phyloP scores from a whole-genome alignment of 2,113 vertebrate genomes.

The Zosterops lateralis region DNA sequence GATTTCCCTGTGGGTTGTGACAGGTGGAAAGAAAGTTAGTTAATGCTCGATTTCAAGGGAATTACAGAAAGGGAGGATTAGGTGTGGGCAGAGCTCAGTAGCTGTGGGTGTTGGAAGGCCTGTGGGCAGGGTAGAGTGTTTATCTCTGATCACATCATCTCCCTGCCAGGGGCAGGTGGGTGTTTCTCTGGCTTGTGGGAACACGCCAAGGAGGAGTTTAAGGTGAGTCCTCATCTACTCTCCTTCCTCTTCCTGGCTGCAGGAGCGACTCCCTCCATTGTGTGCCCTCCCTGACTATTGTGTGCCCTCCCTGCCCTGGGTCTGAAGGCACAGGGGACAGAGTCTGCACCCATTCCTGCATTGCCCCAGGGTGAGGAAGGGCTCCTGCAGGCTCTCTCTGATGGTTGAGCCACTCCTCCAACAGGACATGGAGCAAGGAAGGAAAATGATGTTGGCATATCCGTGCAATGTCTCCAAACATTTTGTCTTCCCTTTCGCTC shows the following conservation, averaged over 20 bases:
- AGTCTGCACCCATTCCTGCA: fast-evolving
- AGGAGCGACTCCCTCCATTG: background rate
- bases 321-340: fast-evolving
- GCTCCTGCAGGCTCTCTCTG: background rate
- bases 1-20: constrained; percentile 43
- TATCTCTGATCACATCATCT: background rate
- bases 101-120: constrained; percentile 42
- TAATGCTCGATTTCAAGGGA: constrained; percentile 43
- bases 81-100: constrained; percentile 9
- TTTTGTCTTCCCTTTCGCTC: background rate
- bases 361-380: background rate
- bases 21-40: constrained; percentile 41
- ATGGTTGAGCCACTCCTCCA: background rate
- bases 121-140: constrained; percentile 57
- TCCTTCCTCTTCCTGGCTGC: background rate
- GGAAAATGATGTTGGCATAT: background rate
- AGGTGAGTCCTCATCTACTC: background rate
- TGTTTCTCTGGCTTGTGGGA: constrained; percentile 46
- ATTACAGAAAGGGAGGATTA: constrained; percentile 57
- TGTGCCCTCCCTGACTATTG: background rate
- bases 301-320: background rate
- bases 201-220: constrained; percentile 11
- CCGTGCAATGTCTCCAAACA: background rate
- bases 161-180: constrained; percentile 9
- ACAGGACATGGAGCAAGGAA: background rate